A percentile compares a stretch with the other conserved stretches of the same genome.
Evolutionary conservation across 2,888 invertebrate genomes (phyloP).

Genomic region (Ceraclea dissimilis): DNA sequence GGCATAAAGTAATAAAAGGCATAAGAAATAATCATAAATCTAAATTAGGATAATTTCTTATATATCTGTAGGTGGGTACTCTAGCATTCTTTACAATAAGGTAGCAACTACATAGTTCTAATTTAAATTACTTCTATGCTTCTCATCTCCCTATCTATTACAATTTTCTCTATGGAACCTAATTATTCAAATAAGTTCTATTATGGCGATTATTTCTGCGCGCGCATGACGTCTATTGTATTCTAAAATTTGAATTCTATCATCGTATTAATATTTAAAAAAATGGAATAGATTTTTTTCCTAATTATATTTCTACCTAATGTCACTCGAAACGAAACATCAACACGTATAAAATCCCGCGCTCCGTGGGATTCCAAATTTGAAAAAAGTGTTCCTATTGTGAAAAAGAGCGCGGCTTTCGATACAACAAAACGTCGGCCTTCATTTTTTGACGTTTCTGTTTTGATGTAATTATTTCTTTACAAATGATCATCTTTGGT

Average conservation of each 20-base stretch:
- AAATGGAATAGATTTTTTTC: too few species aligned
- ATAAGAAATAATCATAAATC: too few species aligned
- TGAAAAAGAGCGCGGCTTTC: neutral
- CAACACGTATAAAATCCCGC: slow-evolving; percentile 1
- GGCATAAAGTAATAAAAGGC: too few species aligned
- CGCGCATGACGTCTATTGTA: slow-evolving; percentile 26
- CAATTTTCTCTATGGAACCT: slow-evolving; percentile 4
- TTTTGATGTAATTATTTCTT: slow-evolving; percentile 6
- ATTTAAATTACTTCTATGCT: too few species aligned
- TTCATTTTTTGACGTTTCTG: slow-evolving; percentile 15
- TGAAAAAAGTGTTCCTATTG: slow-evolving; percentile 2
- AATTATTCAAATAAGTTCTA: slow-evolving; percentile 7
- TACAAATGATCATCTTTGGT: slow-evolving; percentile 17
- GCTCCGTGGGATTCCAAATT: slow-evolving; percentile 21
- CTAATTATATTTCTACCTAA: too few species aligned
- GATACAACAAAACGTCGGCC: neutral
- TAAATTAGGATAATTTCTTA: too few species aligned
- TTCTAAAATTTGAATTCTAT: slow-evolving; percentile 16
- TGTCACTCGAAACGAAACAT: neutral
- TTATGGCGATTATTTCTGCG: slow-evolving; percentile 25
- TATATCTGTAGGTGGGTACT: too few species aligned
- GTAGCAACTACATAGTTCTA: too few species aligned
- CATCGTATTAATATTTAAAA: neutral
- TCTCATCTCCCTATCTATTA: too few species aligned
- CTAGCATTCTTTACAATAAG: too few species aligned